A percentile compares a stretch with the other conserved stretches of the same genome.
Conservation (phyloP, 2,113 vertebrate genomes). For the Meleagris gallopavo region DNA sequence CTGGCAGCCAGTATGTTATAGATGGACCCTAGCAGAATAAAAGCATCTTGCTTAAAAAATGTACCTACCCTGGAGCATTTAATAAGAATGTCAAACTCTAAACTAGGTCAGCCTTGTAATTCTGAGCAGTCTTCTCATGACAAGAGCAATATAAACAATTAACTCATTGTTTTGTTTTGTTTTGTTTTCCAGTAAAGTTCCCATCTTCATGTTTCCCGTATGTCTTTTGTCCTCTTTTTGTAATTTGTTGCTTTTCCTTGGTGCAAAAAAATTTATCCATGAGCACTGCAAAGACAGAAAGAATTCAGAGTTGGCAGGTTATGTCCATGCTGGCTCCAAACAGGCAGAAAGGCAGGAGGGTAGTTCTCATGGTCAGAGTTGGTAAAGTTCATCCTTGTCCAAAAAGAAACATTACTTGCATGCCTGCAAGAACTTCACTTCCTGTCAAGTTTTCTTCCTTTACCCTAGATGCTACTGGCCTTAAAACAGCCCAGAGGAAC, state of each 20-base stretch:
- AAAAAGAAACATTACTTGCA: background rate
- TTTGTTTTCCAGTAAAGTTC: background rate
- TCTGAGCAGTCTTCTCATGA: background rate
- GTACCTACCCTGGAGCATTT: background rate
- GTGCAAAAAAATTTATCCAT: background rate
- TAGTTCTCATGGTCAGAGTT: background rate
- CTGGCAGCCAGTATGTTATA: background rate
- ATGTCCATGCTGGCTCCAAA: background rate
- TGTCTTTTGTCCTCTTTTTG: background rate
- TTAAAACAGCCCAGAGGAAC: background rate
- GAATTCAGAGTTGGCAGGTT: background rate
- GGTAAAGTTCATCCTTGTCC: background rate
- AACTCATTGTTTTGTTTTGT: background rate
- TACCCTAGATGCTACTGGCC: background rate
- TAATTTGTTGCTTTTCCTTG: background rate
- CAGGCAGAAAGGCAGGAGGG: background rate
- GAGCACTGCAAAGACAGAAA: background rate
- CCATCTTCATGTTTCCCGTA: background rate
- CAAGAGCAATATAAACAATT: background rate
- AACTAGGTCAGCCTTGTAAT: constrained; percentile 47
- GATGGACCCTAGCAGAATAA: background rate
- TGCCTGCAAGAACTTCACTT: background rate
- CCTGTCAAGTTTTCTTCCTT: background rate
- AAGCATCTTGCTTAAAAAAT: constrained; percentile 3
- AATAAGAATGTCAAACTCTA: constrained; percentile 12